A percentile compares a stretch with the other conserved stretches of the same genome.
Conservation (phyloP, 2,888 invertebrate genomes). For the Nasonia oneida region DNA sequence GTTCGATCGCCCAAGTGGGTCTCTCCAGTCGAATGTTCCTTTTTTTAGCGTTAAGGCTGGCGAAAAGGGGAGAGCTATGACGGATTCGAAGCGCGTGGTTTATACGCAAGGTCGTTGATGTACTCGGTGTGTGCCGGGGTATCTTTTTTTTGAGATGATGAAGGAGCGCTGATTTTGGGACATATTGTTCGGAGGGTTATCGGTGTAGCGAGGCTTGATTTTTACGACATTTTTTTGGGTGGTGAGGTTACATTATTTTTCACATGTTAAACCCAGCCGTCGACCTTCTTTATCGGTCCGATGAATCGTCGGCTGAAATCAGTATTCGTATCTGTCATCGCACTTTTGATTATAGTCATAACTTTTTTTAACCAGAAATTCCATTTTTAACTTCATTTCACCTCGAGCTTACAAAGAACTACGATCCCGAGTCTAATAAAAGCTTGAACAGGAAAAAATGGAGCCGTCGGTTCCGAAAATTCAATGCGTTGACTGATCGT, state of each 20-base stretch:
- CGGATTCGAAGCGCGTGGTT: not conserved
- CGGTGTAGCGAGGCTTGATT: not conserved
- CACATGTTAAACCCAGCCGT: not conserved
- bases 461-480: not conserved
- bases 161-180: not conserved
- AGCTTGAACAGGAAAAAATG: not conserved
- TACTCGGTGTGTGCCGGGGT: not conserved
- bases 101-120: not conserved
- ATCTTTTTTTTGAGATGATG: not conserved
- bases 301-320: too few species aligned
- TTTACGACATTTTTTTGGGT: not conserved
- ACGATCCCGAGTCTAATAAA: not conserved
- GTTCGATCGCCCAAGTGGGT: conserved; percentile 63
- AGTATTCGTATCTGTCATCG: too few species aligned
- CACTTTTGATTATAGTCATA: too few species aligned
- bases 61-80: not conserved
- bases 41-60: conserved; percentile 14
- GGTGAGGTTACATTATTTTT: not conserved
- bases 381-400: too few species aligned
- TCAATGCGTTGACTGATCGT: not conserved
- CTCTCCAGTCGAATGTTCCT: conserved; percentile 49
- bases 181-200: not conserved
- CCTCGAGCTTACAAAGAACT: not conserved
- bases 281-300: too few species aligned
- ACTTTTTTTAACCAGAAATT: too few species aligned